Conservation (phyloP, 2,888 invertebrate species). For the Dichetophora obliterata region DNA sequence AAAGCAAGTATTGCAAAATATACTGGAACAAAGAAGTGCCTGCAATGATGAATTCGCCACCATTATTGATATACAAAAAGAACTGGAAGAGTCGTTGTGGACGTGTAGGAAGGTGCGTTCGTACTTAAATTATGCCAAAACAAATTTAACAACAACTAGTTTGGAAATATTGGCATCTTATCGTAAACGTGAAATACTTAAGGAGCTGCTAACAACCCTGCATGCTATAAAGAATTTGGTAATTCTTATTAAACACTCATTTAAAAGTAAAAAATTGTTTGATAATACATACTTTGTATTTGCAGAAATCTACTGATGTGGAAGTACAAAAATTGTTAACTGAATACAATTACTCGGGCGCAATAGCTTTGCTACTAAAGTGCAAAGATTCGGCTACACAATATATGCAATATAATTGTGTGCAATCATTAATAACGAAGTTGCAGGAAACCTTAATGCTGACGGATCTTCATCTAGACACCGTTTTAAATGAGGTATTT, state of each 20-base stretch:
- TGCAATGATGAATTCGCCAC: constrained; percentile 88
- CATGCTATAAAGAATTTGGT: constrained; percentile 82
- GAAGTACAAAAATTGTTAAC: constrained; percentile 84
- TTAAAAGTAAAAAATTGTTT: neutral
- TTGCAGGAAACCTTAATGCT: constrained; percentile 91
- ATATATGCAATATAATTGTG: constrained; percentile 91
- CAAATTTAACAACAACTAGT: constrained; percentile 86
- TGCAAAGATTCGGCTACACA: constrained; percentile 88
- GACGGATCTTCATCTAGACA: constrained; percentile 92
- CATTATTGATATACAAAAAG: constrained; percentile 78
- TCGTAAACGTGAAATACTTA: constrained; percentile 86
- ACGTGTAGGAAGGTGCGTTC: constrained; percentile 81
- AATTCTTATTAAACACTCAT: neutral
- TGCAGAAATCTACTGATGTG: constrained; percentile 83
- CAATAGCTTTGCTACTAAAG: constrained; percentile 89
- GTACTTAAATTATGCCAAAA: constrained; percentile 81
- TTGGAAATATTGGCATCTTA: constrained; percentile 93
- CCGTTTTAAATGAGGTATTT: constrained; percentile 83
- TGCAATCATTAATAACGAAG: constrained; percentile 87
- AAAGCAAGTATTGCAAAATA: constrained; percentile 92
- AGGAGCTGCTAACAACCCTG: constrained; percentile 83
- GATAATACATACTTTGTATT: neutral
- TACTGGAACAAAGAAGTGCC: constrained; percentile 89
- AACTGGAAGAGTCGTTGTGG: constrained; percentile 78
- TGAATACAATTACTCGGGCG: constrained; percentile 89